These are phyloP conservation scores for Turnix velox DNA, from an alignment of 2,113 vertebrate species.

Conservation along the genomic window DNA sequence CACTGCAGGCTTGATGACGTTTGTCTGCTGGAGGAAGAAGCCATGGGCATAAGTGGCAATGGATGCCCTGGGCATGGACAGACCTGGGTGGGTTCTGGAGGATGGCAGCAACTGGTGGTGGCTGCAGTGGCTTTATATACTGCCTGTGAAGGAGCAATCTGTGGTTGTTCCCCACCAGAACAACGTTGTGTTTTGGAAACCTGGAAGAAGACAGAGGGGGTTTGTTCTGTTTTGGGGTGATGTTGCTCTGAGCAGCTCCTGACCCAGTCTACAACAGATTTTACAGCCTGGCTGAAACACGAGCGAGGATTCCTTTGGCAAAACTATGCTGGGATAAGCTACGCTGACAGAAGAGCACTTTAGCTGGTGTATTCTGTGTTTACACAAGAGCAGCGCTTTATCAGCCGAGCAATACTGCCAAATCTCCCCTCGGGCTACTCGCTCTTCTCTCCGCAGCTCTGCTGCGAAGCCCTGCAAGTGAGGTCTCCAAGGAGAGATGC, in stretches of 20 bases:
- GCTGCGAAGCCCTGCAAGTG: neutral
- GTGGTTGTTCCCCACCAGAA: neutral
- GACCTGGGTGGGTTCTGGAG: neutral
- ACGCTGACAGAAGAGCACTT: constrained; percentile 48
- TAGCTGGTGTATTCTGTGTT: neutral
- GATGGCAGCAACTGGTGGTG: accelerated
- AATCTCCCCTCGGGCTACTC: neutral
- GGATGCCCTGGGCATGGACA: neutral
- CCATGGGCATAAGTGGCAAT: neutral
- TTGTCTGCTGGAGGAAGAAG: neutral
- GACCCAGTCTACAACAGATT: neutral
- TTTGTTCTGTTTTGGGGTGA: neutral
- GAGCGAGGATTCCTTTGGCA: neutral
- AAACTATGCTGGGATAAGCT: neutral
- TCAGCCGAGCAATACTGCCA: neutral
- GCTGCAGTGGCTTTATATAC: accelerated
- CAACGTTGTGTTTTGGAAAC: neutral
- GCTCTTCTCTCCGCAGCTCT: neutral
- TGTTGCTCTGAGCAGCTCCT: neutral
- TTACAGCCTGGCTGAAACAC: neutral
- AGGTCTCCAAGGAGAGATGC: neutral
- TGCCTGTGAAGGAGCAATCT: neutral
- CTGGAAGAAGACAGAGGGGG: neutral
- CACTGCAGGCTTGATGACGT: neutral
- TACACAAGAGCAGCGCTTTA: constrained; percentile 12